Evolutionary conservation across 1,140 invertebrate species (phyloP).

Genomic region (Diachasma alloeum): DNA sequence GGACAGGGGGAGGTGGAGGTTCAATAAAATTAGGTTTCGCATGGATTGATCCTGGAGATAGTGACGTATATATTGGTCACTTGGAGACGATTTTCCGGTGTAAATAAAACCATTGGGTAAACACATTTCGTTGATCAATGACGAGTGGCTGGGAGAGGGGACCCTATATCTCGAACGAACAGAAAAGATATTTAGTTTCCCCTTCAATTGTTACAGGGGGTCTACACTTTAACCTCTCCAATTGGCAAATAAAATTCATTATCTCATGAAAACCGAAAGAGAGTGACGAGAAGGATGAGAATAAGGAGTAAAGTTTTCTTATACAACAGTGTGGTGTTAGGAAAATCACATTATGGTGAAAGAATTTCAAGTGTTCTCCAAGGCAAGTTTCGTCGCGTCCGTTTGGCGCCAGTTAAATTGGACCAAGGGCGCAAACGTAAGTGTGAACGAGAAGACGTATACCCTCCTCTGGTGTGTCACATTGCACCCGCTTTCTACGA

Average conservation of each 20-base stretch:
- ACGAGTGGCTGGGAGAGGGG: neutral
- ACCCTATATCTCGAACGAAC: too few relatives aligned
- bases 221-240: too few relatives aligned
- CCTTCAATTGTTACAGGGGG: too few relatives aligned
- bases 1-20: neutral
- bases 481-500: neutral
- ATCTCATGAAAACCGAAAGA: neutral
- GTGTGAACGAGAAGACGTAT: neutral
- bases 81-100: neutral
- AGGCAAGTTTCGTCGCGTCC: slow-evolving; percentile 5
- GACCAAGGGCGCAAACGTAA: neutral
- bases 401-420: slow-evolving; percentile 7
- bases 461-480: neutral
- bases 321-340: neutral
- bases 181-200: too few relatives aligned
- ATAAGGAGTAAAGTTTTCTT: neutral
- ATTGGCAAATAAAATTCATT: too few relatives aligned
- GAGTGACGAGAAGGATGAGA: neutral
- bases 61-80: neutral
- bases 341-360: neutral
- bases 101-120: neutral
- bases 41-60: neutral
- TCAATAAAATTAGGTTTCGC: slow-evolving; percentile 14
- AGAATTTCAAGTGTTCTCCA: slow-evolving; percentile 3
- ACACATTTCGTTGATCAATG: neutral